phyloP scores from a whole-genome alignment of 2,888 invertebrate species.

The Cataglyphis cursor region DNA sequence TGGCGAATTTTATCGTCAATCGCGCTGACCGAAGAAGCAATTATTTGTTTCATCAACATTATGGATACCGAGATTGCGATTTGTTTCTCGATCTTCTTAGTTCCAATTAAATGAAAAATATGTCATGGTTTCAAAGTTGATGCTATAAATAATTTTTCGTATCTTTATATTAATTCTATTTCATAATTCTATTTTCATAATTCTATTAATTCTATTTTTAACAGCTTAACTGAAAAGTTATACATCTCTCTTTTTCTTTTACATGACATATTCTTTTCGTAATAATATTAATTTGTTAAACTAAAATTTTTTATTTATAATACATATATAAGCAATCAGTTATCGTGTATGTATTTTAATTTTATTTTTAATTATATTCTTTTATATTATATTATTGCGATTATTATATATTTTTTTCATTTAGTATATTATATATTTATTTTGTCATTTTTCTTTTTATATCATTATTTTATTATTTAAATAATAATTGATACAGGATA shows the following conservation, averaged over 20 bases:
- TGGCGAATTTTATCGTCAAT: constrained; percentile 40
- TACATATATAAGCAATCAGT: neutral
- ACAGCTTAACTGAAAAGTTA: neutral
- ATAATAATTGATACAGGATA: neutral
- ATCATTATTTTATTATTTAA: neutral
- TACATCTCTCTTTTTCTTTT: neutral
- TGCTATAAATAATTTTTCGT: neutral
- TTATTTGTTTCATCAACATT: constrained; percentile 38
- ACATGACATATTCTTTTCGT: neutral
- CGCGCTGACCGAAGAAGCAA: constrained; percentile 17
- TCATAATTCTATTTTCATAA: no score
- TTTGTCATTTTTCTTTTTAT: neutral
- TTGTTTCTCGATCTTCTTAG: constrained; percentile 15
- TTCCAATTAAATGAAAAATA: constrained; percentile 19
- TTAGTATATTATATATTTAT: neutral
- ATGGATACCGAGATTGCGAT: constrained; percentile 25
- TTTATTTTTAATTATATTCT: neutral
- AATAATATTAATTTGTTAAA: constrained; percentile 15
- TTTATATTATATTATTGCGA: neutral
- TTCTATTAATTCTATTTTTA: neutral
- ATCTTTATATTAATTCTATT: neutral
- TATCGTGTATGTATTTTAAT: neutral
- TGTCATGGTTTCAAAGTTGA: neutral
- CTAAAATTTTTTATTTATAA: neutral
- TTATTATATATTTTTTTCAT: neutral